Percentiles rank a stretch among this genome's conserved stretches.
Conservation (phyloP, 2,797 vertebrate species). For the Anomalospiza imberbis region DNA sequence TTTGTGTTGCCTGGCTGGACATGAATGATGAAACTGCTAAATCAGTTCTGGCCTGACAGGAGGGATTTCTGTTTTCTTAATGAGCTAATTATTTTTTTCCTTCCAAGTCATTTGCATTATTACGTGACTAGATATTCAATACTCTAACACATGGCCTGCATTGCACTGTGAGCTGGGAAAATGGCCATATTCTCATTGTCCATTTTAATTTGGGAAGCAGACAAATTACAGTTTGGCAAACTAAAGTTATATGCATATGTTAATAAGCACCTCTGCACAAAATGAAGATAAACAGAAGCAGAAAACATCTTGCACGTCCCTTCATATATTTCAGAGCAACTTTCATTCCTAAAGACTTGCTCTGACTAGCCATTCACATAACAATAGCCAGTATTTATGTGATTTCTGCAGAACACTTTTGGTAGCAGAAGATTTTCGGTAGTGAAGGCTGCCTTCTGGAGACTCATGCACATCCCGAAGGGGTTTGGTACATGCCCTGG, state of each 20-base stretch:
- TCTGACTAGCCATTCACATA: neutral
- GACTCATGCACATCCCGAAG: neutral
- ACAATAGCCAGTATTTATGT: neutral
- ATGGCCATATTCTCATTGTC: neutral
- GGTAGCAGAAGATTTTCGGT: neutral
- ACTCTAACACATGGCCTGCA: neutral
- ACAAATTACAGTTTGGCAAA: constrained; percentile 5
- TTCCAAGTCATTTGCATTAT: constrained; percentile 10
- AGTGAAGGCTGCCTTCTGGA: neutral
- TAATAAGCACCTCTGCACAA: neutral
- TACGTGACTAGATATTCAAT: neutral
- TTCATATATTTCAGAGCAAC: neutral
- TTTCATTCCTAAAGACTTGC: neutral
- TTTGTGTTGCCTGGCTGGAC: neutral
- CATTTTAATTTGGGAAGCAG: neutral
- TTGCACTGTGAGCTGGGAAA: neutral
- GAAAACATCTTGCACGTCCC: neutral
- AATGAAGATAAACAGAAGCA: neutral
- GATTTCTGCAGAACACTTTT: neutral
- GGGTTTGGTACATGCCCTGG: neutral
- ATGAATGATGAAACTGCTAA: constrained; percentile 1
- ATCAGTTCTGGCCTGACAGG: neutral
- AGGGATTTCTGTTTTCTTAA: constrained; percentile 29
- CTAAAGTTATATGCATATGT: neutral
- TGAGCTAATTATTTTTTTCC: constrained; percentile 24